A percentile compares a stretch with the other conserved stretches of the same genome.
Conservation (phyloP, 2,113 vertebrate species). For the Tragelaphus imberbis region DNA sequence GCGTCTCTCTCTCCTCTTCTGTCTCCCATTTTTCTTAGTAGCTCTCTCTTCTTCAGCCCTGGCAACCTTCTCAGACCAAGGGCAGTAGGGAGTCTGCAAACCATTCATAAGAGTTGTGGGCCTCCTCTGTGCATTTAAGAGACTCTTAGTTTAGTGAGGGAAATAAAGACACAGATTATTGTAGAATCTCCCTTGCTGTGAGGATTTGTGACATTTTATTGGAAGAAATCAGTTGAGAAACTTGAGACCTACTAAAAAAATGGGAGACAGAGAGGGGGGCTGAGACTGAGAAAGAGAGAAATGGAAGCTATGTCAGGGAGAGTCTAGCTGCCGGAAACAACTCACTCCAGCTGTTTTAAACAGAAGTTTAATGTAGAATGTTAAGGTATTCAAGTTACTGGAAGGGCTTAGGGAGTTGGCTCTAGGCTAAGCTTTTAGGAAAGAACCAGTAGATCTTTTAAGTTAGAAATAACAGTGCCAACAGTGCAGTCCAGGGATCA, state of each 20-base stretch:
- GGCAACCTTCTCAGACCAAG: background rate
- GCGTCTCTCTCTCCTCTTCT: background rate
- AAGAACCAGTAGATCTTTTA: background rate
- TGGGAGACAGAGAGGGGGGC: background rate
- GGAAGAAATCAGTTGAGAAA: conserved; percentile 3
- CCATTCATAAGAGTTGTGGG: background rate
- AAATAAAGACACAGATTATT: background rate
- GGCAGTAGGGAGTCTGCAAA: background rate
- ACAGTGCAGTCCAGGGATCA: background rate
- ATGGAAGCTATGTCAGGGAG: background rate
- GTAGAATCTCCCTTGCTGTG: background rate
- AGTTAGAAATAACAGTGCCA: background rate
- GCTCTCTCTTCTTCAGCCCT: background rate
- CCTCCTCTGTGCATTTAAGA: background rate
- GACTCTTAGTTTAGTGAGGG: background rate
- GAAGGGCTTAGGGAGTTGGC: background rate
- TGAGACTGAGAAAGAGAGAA: background rate
- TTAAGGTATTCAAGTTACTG: background rate
- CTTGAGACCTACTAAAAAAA: background rate
- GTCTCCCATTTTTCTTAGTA: background rate
- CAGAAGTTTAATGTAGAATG: background rate
- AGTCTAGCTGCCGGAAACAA: background rate
- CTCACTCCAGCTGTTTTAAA: background rate
- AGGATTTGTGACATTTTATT: background rate
- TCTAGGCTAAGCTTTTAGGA: background rate